Evolutionary conservation across 2,797 vertebrate genomes (phyloP), one percentile per base, ranked within the genome.

Genomic region (Arrhamphus sclerolepis): DNA sequence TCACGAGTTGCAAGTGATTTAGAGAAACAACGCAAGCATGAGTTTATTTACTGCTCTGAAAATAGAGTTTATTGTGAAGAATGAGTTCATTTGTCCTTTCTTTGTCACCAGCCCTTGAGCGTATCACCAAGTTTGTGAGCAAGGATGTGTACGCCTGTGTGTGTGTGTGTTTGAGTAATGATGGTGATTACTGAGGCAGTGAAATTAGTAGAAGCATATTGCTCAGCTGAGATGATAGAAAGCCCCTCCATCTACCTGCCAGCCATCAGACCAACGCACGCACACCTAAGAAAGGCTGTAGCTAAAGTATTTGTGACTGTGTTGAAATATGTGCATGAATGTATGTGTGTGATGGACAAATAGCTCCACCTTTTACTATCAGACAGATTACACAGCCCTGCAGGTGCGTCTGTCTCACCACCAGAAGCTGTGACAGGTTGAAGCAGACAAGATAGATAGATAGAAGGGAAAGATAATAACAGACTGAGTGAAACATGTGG

Each of bases 201-300:
- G 73, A 83, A 90, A 90, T 89, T 91, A 88, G 72, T 63, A 56
- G 66, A 70, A 89, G 81, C 88, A 91, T 91, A 92, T 90, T 90
- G 90, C 79, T 84, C 64, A 59, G 76, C 65, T 71, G 81, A 83
- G 72, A 87, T 82, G 82, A 90, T 84, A 80, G 72, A 91, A 68
- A 43, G 61, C 71, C 62, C 65, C 77, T 78, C 83, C 84, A 75
- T 66, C 52, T 79, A 75, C 75, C 80, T 81, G 76, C 61, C 75
- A 83, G 70, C 75, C 70, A 58, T 73, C 62, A 62, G 57, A 44
- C 31, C 8, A 11, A 44, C 48, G 59, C 57, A 62, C 43, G 52
- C 68, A 66, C 53, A 46, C 16, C 39, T 19, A 39, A 49, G 47
- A 52, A 46, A 65, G 14, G 18, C 38, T 39, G 49, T 10, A 59